Evolutionary conservation across 1,140 invertebrate species (phyloP).

Genomic region (Caenorhabditis tropicalis): DNA sequence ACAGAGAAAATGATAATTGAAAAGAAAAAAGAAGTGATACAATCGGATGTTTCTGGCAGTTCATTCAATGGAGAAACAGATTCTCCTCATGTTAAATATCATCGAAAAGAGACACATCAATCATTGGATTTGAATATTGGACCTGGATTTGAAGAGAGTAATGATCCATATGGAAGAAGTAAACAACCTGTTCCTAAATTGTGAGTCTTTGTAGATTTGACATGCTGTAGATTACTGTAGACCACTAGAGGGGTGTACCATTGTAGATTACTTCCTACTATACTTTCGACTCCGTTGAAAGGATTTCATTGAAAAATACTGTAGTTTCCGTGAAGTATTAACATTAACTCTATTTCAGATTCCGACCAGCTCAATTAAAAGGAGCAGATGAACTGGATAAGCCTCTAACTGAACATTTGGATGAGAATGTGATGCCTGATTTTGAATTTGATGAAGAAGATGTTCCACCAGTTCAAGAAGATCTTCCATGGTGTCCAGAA

Average conservation of each 20-base stretch:
- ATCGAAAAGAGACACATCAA: neutral
- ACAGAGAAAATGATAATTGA: neutral
- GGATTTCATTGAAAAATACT: too few relatives aligned
- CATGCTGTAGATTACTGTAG: neutral
- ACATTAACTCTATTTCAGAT: neutral
- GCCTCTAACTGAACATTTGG: neutral
- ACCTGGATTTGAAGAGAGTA: conserved; percentile 21
- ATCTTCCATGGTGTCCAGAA: conserved; percentile 40
- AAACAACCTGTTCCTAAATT: neutral
- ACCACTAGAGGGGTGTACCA: too few relatives aligned
- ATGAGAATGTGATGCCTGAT: conserved; percentile 29
- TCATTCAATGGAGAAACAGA: neutral
- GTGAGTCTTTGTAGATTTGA: neutral
- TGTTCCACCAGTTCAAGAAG: neutral
- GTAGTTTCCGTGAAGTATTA: too few relatives aligned
- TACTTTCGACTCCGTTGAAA: too few relatives aligned
- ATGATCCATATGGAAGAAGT: conserved; percentile 23
- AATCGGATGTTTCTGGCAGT: neutral
- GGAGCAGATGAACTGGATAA: conserved; percentile 22
- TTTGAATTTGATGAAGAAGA: conserved; percentile 15
- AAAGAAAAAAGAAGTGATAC: neutral
- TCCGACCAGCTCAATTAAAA: conserved; percentile 8
- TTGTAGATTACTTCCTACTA: too few relatives aligned
- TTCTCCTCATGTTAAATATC: neutral
- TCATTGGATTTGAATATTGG: conserved; percentile 33